Percentiles rank a stretch among this genome's conserved stretches.
phyloP scores from a whole-genome alignment of 2,888 invertebrate species.

The Oeneis ivallda region DNA sequence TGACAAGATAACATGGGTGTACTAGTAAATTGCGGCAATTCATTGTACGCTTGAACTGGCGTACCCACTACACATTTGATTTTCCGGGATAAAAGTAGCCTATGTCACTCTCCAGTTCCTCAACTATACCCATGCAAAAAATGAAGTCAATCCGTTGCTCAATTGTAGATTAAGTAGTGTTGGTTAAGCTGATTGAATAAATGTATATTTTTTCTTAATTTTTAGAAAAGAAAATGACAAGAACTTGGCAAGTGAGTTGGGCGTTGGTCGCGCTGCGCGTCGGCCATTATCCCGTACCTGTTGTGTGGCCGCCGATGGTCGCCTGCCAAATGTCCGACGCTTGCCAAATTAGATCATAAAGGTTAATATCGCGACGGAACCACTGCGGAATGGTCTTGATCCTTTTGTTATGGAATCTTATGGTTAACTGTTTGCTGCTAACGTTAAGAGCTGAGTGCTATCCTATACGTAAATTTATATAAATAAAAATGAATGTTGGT shows the following conservation, averaged over 20 bases:
- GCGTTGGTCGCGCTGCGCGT: conserved; percentile 32
- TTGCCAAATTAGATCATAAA: conserved; percentile 75
- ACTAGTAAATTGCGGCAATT: too few species aligned
- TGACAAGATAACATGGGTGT: too few species aligned
- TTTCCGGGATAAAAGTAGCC: too few species aligned
- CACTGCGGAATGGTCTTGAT: conserved; percentile 40
- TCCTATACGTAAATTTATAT: not conserved
- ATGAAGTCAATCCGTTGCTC: too few species aligned
- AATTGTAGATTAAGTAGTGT: too few species aligned
- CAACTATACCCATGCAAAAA: too few species aligned
- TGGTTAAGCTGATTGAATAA: too few species aligned
- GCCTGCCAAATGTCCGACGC: conserved; percentile 64
- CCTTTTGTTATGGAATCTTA: conserved; percentile 42
- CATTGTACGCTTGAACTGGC: too few species aligned
- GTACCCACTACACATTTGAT: too few species aligned
- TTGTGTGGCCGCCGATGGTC: conserved; percentile 54
- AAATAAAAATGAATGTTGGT: too few species aligned
- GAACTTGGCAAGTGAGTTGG: conserved; percentile 40
- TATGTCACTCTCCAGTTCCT: too few species aligned
- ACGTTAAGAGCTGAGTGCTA: not conserved
- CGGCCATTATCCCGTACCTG: conserved; percentile 53
- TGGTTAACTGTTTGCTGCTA: conserved; percentile 15
- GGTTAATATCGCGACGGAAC: conserved; percentile 61
- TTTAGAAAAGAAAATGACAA: conserved; percentile 15
- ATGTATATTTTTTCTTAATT: not conserved